phyloP scores from a whole-genome alignment of 2,113 vertebrate genomes.

The Corythornis madagascariensis region DNA sequence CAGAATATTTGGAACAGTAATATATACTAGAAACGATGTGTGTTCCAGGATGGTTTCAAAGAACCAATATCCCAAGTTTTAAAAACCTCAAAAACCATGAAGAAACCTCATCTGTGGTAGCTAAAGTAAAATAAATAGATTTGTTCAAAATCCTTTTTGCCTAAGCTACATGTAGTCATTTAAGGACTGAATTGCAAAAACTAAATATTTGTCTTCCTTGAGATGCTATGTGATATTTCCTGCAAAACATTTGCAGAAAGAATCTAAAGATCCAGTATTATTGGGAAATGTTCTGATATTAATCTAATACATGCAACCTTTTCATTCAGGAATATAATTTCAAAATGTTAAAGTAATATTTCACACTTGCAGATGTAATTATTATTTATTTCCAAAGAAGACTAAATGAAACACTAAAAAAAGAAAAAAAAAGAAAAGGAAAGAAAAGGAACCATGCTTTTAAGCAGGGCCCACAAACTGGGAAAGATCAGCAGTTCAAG shows the following conservation, averaged over 20 bases:
- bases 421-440: not conserved
- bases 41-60: not conserved
- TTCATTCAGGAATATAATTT: not conserved
- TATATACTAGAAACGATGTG: not conserved
- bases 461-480: not conserved
- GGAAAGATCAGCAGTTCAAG: slow-evolving; percentile 27
- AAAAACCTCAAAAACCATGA: not conserved
- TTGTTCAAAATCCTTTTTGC: not conserved
- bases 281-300: not conserved
- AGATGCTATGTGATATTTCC: slow-evolving; percentile 48
- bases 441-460: not conserved
- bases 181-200: slow-evolving; percentile 52
- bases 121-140: not conserved
- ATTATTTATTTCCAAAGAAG: not conserved
- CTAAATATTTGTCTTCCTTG: slow-evolving; percentile 60
- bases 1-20: not conserved
- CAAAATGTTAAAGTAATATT: slow-evolving; percentile 12
- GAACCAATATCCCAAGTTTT: not conserved
- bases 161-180: slow-evolving; percentile 25
- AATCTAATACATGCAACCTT: not conserved
- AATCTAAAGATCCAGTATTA: slow-evolving; percentile 18
- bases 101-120: not conserved
- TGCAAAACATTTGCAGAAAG: slow-evolving; percentile 27
- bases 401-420: not conserved
- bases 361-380: not conserved